Base-by-base conservation (phyloP, 2,113 vertebrate species). In the Neolamprologus falcicula region DNA sequence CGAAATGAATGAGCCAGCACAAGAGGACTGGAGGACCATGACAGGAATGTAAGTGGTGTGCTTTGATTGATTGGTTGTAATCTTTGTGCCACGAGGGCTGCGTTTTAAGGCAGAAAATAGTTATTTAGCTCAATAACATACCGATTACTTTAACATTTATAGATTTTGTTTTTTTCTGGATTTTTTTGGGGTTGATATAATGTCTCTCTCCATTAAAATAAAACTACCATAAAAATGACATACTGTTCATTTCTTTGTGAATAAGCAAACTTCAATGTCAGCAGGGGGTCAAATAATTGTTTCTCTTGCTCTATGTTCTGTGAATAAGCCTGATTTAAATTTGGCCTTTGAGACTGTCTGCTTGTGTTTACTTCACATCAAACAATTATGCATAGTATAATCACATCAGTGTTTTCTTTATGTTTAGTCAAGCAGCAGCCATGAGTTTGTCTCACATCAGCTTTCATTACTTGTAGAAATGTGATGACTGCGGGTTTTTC, bases 401-500 rank as follows among this genome's bases (percentile, higher is more conserved):
- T 52, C 17, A 33, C 16, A n/a, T 33, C 26, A 78, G 26, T 33
- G 5, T 50, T 33, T 78, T 78, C 45, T 47, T 31, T 19, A 47
- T 71, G 37, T 80, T 83, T 17, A 71, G 55, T 71, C 14, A 68
- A 76, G 26, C 31, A 31, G 17, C 47, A 12, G 54, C n/a, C 7
- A 8, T 45, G 4, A 52, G 5, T 55, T 24, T 12, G 47, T 80
- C 54, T 42, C n/a, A 5, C 14, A 33, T 45, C 14, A 26, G 3
- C 12, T 84, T 55, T 87, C 12, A 24, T 76, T 16, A 86, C 14
- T 61, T 42, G 7, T 54, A 97, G 96, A 95, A 94, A 78, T 93
- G 95, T 93, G 95, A 96, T 7, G 68, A 17, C 10, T 94, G 88
- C 90, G 94, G 93, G 47, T 88, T 94, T 31, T 94, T 94, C 63